A percentile compares a stretch with the other conserved stretches of the same genome.
Conservation (phyloP, 2,888 invertebrate species). For the Euplagia quadripunctaria region DNA sequence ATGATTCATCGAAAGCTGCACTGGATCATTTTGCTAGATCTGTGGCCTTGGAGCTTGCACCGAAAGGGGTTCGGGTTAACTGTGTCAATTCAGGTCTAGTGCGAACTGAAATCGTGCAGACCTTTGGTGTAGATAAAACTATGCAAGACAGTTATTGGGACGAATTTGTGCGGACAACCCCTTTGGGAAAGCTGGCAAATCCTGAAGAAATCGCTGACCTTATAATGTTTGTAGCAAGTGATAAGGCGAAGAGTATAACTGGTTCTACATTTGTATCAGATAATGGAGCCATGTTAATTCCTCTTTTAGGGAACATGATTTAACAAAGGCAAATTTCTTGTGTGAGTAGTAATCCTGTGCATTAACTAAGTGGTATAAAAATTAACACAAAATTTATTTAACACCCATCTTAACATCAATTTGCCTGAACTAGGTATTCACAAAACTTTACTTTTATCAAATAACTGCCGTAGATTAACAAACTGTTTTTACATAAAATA, state of each 20-base stretch:
- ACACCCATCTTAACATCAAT: too few relatives aligned
- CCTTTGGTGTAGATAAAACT: neutral
- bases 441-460: too few relatives aligned
- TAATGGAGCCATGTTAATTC: constrained; percentile 26
- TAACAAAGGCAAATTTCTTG: neutral
- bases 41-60: constrained; percentile 13
- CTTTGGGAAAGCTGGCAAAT: constrained; percentile 26
- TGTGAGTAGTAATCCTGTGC: neutral
- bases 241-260: constrained; percentile 47
- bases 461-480: too few relatives aligned
- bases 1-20: constrained; percentile 24
- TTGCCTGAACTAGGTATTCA: too few relatives aligned
- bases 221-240: constrained; percentile 43
- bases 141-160: constrained; percentile 8
- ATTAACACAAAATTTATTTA: neutral
- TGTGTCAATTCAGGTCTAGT: constrained; percentile 13
- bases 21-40: constrained; percentile 40
- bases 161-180: neutral
- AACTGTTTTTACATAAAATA: too few relatives aligned
- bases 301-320: neutral
- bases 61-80: constrained; percentile 27
- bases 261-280: constrained; percentile 43
- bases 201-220: constrained; percentile 49
- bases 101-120: constrained; percentile 1
- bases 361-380: neutral